Evolutionary conservation across 2,888 invertebrate species (phyloP).

Genomic region (Augochlorella aurata): DNA sequence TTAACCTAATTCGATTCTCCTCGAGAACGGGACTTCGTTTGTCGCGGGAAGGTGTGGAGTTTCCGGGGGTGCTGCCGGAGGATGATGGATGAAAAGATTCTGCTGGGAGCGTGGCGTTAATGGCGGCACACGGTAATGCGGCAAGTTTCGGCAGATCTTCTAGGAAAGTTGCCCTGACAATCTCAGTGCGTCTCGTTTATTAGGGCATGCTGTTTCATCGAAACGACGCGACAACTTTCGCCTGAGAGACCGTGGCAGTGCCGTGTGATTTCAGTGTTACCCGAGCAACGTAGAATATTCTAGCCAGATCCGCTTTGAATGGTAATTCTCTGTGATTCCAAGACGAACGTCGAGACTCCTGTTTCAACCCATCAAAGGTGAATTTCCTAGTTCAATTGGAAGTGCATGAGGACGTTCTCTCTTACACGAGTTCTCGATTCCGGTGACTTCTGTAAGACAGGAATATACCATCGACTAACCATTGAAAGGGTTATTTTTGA

Average conservation of each 20-base stretch:
- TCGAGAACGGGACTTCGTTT: constrained; percentile 24
- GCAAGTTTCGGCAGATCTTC: not conserved
- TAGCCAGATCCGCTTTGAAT: not conserved
- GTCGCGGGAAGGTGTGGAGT: not conserved
- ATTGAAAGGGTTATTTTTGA: no score
- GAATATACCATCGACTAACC: no score
- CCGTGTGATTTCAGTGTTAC: not conserved
- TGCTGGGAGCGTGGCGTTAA: not conserved
- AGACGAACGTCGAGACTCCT: no score
- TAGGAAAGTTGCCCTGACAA: not conserved
- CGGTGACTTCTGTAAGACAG: no score
- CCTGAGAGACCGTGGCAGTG: not conserved
- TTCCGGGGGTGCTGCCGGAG: not conserved
- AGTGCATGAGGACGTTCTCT: no score
- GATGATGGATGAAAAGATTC: not conserved
- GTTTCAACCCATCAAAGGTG: not conserved
- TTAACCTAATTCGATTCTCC: constrained; percentile 56
- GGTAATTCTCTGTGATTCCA: not conserved
- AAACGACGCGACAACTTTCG: not conserved
- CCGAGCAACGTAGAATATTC: not conserved
- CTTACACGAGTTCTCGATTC: not conserved
- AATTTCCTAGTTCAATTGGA: no score
- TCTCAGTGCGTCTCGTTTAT: not conserved
- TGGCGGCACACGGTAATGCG: not conserved
- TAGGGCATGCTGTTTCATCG: not conserved